These are phyloP conservation scores for Cochlearius cochlearius DNA, from an alignment of 2,113 vertebrate species.

Conservation along the genomic window DNA sequence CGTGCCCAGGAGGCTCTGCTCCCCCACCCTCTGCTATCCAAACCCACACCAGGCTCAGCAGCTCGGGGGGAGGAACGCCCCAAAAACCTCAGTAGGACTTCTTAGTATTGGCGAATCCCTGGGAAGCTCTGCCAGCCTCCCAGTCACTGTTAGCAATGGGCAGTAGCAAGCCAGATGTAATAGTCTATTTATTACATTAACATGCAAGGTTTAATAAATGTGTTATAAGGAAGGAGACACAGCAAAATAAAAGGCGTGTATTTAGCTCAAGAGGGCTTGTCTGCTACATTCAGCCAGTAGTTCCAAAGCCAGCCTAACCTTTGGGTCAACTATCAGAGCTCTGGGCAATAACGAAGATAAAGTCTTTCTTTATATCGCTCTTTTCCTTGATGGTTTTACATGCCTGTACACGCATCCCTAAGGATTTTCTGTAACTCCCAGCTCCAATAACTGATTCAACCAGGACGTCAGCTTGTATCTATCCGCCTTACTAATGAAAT, in stretches of 20 bases:
- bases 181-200: background rate
- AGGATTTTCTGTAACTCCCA: background rate
- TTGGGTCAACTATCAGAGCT: background rate
- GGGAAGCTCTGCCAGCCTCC: background rate
- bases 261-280: background rate
- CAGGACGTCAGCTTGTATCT: background rate
- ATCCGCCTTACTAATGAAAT: background rate
- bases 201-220: background rate
- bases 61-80: background rate
- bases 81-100: background rate
- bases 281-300: background rate
- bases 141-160: background rate
- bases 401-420: background rate
- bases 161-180: background rate
- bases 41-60: background rate
- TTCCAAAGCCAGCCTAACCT: background rate
- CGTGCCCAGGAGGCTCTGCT: background rate
- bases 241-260: background rate
- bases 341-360: background rate
- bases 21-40: background rate
- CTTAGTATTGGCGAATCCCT: background rate
- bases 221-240: background rate
- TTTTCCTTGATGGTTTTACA: background rate
- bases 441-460: background rate
- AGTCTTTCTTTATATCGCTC: background rate